Conservation (phyloP, 2,797 vertebrate genomes). For the Decapterus maruadsi region DNA sequence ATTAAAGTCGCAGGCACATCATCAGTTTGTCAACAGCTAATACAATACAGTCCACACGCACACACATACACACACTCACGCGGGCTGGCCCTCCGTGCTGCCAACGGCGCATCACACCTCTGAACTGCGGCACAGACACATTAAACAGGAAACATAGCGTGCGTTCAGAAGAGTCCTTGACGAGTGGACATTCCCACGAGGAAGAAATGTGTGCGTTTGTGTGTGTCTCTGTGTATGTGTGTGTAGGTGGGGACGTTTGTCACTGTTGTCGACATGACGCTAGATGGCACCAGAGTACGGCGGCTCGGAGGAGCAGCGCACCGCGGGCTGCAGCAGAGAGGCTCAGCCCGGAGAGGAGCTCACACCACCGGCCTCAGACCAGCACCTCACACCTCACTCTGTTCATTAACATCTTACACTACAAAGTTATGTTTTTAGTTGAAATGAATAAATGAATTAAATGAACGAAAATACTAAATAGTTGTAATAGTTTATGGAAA, state of each 20-base stretch:
- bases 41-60: not conserved
- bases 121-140: slow-evolving; percentile 9
- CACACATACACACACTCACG: not conserved
- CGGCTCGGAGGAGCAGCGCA: slow-evolving; percentile 25
- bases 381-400: too few species aligned
- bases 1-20: slow-evolving; percentile 17
- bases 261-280: slow-evolving; percentile 46
- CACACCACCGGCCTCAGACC: too few species aligned
- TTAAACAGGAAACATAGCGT: not conserved
- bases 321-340: not conserved
- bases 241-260: slow-evolving; percentile 1
- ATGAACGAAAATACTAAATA: too few species aligned
- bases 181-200: not conserved
- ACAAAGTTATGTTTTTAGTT: too few species aligned
- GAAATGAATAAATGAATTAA: too few species aligned
- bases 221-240: not conserved
- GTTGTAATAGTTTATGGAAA: too few species aligned
- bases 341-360: too few species aligned
- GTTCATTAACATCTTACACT: too few species aligned
- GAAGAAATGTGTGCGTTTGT: not conserved
- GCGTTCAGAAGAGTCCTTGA: not conserved
- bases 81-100: not conserved
- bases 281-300: slow-evolving; percentile 78
- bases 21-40: slow-evolving; percentile 55
- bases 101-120: slow-evolving; percentile 34